A percentile compares a stretch with the other conserved stretches of the same genome.
These are phyloP conservation scores for Ochlodes sylvanus DNA, from an alignment of 2,888 invertebrate genomes.

Conservation along the genomic window DNA sequence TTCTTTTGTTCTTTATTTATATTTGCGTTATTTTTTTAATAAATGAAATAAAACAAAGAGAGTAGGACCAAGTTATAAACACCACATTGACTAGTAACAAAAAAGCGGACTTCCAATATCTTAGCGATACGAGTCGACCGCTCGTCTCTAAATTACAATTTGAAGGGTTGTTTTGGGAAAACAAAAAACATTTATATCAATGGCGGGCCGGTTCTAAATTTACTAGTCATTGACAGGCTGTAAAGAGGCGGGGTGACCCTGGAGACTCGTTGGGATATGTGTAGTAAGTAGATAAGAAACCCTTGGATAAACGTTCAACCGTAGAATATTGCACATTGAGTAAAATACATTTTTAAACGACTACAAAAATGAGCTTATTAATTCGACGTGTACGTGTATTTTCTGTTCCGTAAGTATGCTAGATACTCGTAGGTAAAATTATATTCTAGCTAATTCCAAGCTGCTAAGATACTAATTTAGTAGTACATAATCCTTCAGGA, in stretches of 20 bases:
- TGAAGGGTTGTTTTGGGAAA: conserved; percentile 80
- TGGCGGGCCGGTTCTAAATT: conserved; percentile 82
- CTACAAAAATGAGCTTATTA: no score
- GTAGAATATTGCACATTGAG: no score
- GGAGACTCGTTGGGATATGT: conserved; percentile 70
- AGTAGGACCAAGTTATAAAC: neutral
- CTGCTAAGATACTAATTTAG: no score
- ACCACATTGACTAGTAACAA: neutral
- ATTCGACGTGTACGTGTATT: no score
- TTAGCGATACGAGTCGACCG: conserved; percentile 58
- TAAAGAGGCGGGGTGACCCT: conserved; percentile 75
- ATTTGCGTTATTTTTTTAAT: no score
- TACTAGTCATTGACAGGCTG: conserved; percentile 84
- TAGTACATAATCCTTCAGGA: no score
- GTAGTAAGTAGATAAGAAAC: conserved; percentile 77
- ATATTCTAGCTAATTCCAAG: no score
- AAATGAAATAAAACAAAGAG: no score
- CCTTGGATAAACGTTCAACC: conserved; percentile 21
- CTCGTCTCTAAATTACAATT: conserved; percentile 79
- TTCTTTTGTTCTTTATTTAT: no score
- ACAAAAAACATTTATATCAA: conserved; percentile 86
- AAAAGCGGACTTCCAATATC: conserved; percentile 34
- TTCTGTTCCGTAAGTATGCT: no score
- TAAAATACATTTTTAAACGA: no score
- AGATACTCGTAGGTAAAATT: no score